Base-by-base conservation (phyloP, 2,113 vertebrate species). In the Pelusios castaneus region DNA sequence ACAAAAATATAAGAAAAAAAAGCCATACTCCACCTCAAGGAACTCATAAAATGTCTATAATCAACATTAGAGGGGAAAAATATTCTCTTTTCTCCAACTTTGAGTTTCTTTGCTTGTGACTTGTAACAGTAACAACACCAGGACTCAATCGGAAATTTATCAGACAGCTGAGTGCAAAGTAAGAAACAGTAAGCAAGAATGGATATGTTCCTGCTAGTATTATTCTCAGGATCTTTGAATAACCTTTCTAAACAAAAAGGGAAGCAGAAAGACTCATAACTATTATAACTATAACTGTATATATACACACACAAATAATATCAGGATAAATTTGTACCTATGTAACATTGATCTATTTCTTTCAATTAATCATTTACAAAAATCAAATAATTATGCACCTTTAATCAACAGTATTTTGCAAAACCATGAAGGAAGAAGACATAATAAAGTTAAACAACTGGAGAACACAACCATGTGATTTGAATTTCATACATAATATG, bases 231-330 rank as follows among this genome's bases (percentile, higher is more conserved):
- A 83, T n/a, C 47, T 90, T 9, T 5, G 49, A 21, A 92, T 84
- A 3, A 85, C 1, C 0, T 38, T 79, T 77, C 47, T 11, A 86
- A 54, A 5, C 5, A 47, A 89, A 90, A 80, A 67, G 1, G 13
- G 22, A 89, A 6, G 16, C 4, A 55, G 51, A 82, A 80, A 56
- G 38, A 6, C 58, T 55, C 22, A 10, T 16, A 45, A 54, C 8
- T 10, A 56, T 56, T 51, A 3, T 54, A 73, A 82, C 16, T 85
- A 31, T 27, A 4, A n/a, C 1, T 49, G 3, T 4, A 38, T 12
- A 38, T n/a, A 41, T 4, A 55, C 6, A 70, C 0, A 0, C 9
- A 60, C 0, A 2, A 11, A 75, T 47, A 47, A 91, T 52, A 31
- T 80, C 38, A 45, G 22, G 51, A 22, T 3, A 58, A 14, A 31